Conservation (phyloP, 2,113 vertebrate genomes). For the Ammodytes dubius region DNA sequence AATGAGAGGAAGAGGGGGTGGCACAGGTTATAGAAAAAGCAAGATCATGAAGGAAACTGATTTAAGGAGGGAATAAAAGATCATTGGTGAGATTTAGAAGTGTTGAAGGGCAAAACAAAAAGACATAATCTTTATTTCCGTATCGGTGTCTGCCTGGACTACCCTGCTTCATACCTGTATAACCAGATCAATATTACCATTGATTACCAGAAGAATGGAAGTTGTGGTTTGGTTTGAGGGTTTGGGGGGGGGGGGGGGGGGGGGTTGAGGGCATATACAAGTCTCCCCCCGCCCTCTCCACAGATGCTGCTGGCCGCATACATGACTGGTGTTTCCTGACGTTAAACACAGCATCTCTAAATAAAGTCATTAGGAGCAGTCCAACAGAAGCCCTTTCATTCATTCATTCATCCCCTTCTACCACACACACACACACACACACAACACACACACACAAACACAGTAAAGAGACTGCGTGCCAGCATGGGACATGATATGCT, state of each 20-base stretch:
- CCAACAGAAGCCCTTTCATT: constrained; percentile 82
- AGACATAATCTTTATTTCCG: constrained; percentile 29
- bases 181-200: constrained; percentile 89
- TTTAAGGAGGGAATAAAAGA: constrained; percentile 37
- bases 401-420: constrained; percentile 42
- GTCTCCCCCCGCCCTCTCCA: constrained; percentile 69
- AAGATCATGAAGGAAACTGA: constrained; percentile 51
- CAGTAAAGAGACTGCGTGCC: constrained; percentile 11
- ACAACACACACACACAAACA: constrained; percentile 21
- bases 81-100: not conserved
- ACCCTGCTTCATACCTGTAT: constrained; percentile 17
- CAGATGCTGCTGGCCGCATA: constrained; percentile 87
- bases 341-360: constrained; percentile 93
- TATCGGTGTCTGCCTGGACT: not conserved
- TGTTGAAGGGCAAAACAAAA: not conserved
- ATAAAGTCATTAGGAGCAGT: constrained; percentile 90
- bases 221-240: constrained; percentile 16
- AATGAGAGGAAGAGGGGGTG: constrained; percentile 16
- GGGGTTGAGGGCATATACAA: constrained; percentile 76
- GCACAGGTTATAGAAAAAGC: constrained; percentile 17
- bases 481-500: constrained; percentile 57
- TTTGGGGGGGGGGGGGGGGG: not conserved
- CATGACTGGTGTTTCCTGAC: constrained; percentile 92
- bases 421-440: constrained; percentile 30
- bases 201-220: constrained; percentile 81